phyloP scores from a whole-genome alignment of 2,797 vertebrate genomes.

The Arvicola amphibius region DNA sequence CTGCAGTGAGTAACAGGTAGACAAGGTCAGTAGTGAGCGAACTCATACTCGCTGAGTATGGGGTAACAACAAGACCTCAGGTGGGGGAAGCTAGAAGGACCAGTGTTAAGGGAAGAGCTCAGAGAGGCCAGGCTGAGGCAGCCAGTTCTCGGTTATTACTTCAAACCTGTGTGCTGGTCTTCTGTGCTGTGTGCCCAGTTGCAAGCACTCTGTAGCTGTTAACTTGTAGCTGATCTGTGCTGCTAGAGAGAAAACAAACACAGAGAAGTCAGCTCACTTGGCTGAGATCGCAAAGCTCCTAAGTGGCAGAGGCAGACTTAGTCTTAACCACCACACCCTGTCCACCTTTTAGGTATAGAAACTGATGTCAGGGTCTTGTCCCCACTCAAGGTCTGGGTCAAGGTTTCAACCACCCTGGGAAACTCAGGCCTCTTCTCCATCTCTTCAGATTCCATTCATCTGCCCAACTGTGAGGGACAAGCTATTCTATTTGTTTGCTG shows the following conservation, averaged over 20 bases:
- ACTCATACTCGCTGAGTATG: background rate
- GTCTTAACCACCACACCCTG: background rate
- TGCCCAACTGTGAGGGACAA: background rate
- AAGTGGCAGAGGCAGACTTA: background rate
- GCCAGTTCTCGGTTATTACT: background rate
- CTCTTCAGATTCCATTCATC: background rate
- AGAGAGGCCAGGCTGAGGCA: background rate
- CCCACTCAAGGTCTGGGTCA: background rate
- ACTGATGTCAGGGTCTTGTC: background rate
- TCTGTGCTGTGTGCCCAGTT: background rate
- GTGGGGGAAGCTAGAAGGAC: background rate
- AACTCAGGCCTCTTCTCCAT: background rate
- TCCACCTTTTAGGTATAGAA: background rate
- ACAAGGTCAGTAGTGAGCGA: background rate
- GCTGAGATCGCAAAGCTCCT: background rate
- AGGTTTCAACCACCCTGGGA: background rate
- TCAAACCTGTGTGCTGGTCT: background rate
- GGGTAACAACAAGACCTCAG: background rate
- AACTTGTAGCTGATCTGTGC: too few relatives aligned
- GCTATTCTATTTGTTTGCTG: background rate
- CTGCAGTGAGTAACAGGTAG: background rate
- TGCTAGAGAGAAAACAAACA: conserved; percentile 49
- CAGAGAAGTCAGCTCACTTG: background rate
- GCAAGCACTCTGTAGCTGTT: background rate
- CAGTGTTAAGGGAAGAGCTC: background rate